Evolutionary conservation across 2,888 invertebrate genomes (phyloP).

Genomic region (Drosophila fungiperda): DNA sequence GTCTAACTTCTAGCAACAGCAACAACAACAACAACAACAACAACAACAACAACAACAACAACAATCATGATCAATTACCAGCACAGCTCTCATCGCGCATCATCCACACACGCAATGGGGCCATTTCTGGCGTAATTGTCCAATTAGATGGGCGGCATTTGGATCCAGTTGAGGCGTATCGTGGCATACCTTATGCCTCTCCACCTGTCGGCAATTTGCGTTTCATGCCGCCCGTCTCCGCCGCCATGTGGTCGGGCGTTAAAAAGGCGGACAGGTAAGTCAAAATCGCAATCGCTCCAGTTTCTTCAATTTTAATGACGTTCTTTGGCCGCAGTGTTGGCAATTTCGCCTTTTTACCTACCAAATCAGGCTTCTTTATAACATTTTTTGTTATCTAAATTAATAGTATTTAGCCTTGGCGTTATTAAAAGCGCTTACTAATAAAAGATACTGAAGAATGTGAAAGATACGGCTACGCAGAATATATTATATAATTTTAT

Average conservation of each 20-base stretch:
- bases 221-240: slow-evolving; percentile 98
- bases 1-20: slow-evolving; percentile 40
- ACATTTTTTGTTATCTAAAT: background rate
- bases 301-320: slow-evolving; percentile 25
- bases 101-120: slow-evolving; percentile 95
- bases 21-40: slow-evolving; percentile 58
- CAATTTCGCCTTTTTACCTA: background rate
- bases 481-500: too few relatives aligned
- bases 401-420: background rate
- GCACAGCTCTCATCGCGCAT: slow-evolving; percentile 91
- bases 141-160: slow-evolving; percentile 92
- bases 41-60: slow-evolving; percentile 75
- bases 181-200: slow-evolving; percentile 97
- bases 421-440: background rate
- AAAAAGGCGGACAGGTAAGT: slow-evolving; percentile 91
- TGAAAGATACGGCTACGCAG: too few relatives aligned
- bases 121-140: slow-evolving; percentile 93
- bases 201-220: slow-evolving; percentile 94
- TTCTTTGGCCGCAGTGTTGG: background rate
- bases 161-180: slow-evolving; percentile 96
- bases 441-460: background rate
- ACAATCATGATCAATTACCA: slow-evolving; percentile 84
- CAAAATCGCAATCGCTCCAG: slow-evolving; percentile 18
- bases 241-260: slow-evolving; percentile 95
- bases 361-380: background rate